Conservation (phyloP, 2,113 vertebrate genomes). For the Asarcornis scutulata region DNA sequence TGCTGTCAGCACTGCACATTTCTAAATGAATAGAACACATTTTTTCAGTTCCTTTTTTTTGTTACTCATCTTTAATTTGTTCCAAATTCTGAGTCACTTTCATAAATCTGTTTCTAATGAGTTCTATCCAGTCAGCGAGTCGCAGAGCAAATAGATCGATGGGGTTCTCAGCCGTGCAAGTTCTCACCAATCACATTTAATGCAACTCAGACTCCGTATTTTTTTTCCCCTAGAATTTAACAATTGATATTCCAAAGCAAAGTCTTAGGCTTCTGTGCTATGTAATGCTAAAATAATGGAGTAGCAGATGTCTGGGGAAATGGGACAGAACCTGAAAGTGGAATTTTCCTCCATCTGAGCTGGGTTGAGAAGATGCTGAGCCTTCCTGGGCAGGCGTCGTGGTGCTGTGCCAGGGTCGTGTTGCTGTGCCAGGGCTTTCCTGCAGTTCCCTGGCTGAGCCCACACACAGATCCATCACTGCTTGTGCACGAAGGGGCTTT, state of each 20-base stretch:
- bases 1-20: accelerated
- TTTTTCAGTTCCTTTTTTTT: neutral
- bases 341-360: neutral
- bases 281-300: neutral
- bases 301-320: neutral
- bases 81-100: constrained; percentile 51
- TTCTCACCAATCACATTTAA: neutral
- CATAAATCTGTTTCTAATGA: neutral
- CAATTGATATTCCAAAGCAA: neutral
- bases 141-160: neutral
- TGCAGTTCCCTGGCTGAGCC: neutral
- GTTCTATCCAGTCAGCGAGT: neutral
- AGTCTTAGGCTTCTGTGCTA: neutral
- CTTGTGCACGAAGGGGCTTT: neutral
- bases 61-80: neutral
- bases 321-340: neutral
- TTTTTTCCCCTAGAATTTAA: neutral
- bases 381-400: neutral
- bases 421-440: too few species aligned
- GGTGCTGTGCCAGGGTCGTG: neutral
- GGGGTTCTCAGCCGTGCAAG: neutral
- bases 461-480: neutral
- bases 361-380: accelerated
- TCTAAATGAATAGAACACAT: neutral
- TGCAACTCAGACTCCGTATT: neutral